A percentile compares a stretch with the other conserved stretches of the same genome.
Conservation (phyloP, 2,113 vertebrate genomes). For the Panurus biarmicus region DNA sequence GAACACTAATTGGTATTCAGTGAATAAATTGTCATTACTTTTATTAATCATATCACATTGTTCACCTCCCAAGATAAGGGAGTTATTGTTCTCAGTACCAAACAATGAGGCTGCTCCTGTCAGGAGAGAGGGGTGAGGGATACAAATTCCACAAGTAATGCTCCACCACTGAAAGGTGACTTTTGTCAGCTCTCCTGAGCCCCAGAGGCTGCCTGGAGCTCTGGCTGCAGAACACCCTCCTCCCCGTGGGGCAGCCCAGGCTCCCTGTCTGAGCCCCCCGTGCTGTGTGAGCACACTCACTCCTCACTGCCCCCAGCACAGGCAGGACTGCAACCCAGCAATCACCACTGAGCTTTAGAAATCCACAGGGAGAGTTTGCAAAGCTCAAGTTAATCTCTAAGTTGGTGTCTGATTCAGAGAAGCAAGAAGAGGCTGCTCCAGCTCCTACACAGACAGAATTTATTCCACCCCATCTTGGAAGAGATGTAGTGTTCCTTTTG, state of each 20-base stretch:
- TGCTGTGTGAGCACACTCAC: fast-evolving
- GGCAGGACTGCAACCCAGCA: neutral
- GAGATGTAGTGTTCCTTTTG: neutral
- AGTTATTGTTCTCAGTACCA: neutral
- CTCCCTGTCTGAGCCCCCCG: fast-evolving
- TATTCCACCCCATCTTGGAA: neutral
- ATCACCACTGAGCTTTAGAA: neutral
- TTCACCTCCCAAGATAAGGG: neutral
- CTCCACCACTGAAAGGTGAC: neutral
- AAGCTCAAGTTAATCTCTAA: neutral
- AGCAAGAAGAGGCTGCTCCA: neutral
- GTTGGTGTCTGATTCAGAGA: neutral
- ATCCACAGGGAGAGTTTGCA: neutral
- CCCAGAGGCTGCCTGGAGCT: neutral
- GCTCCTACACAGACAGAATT: neutral
- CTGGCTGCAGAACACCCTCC: fast-evolving
- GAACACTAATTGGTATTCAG: neutral
- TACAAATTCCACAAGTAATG: neutral
- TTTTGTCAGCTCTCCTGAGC: neutral
- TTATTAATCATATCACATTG: neutral
- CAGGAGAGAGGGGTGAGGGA: neutral
- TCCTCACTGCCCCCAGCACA: fast-evolving
- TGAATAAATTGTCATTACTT: neutral
- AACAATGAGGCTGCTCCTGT: neutral
- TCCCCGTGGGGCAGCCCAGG: fast-evolving